These are phyloP conservation scores for Axea sp. DNA, from an alignment of 2,888 invertebrate species.

Conservation along the genomic window DNA sequence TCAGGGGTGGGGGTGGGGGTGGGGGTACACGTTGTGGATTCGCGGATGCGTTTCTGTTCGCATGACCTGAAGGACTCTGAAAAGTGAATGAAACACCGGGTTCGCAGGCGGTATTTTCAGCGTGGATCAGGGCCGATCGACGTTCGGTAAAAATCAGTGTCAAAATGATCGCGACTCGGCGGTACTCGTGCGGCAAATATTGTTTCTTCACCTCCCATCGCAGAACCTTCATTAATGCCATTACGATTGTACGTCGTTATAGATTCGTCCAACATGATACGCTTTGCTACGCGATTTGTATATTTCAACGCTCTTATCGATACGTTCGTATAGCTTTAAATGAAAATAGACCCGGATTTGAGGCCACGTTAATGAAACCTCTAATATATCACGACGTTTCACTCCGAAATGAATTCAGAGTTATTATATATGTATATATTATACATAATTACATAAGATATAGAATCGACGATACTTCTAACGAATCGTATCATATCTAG, in stretches of 20 bases:
- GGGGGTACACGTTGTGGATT: too few relatives aligned
- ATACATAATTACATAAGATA: conserved; percentile 39
- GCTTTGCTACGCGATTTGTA: conserved; percentile 62
- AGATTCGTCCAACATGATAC: conserved; percentile 62
- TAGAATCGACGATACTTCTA: conserved; percentile 54
- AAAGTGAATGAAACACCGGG: conserved; percentile 20
- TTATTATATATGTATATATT: conserved; percentile 58
- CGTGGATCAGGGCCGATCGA: conserved; percentile 19
- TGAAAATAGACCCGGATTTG: conserved; percentile 52
- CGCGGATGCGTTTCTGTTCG: too few relatives aligned
- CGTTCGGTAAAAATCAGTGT: conserved; percentile 6
- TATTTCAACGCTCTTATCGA: conserved; percentile 59
- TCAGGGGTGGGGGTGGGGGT: too few relatives aligned
- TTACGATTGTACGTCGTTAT: conserved; percentile 54
- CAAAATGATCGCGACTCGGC: background rate
- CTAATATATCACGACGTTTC: conserved; percentile 55
- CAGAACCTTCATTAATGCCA: conserved; percentile 45
- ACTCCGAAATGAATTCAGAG: conserved; percentile 52
- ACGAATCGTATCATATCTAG: conserved; percentile 57
- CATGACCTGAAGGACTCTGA: conserved; percentile 20
- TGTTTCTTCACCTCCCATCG: conserved; percentile 41
- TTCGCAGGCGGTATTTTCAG: conserved; percentile 1
- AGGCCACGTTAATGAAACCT: conserved; percentile 56
- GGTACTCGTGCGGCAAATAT: conserved; percentile 25
- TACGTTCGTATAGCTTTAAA: conserved; percentile 58